Evolutionary conservation across 2,888 invertebrate species (phyloP).

Genomic region (Theretra japonica): DNA sequence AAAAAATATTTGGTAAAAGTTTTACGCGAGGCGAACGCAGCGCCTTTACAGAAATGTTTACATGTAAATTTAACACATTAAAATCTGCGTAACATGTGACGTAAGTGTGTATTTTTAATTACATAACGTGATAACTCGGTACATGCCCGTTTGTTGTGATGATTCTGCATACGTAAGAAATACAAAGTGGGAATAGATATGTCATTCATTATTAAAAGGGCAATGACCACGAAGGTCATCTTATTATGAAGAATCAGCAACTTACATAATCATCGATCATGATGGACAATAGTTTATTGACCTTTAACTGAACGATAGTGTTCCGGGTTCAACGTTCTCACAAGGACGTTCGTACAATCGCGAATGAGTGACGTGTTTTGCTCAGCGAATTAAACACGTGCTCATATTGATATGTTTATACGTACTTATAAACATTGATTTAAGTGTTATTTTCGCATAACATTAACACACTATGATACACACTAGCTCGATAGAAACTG

Average conservation of each 20-base stretch:
- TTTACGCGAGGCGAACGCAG: background rate
- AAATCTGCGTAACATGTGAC: constrained; percentile 15
- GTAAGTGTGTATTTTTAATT: constrained; percentile 25
- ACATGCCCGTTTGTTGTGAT: constrained; percentile 26
- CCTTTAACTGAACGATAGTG: constrained; percentile 60
- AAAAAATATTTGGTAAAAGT: background rate
- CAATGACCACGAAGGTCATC: constrained; percentile 72
- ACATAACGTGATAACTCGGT: constrained; percentile 41
- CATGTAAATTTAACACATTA: constrained; percentile 12
- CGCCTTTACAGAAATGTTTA: background rate
- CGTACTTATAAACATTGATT: constrained; percentile 37
- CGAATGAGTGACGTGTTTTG: constrained; percentile 48
- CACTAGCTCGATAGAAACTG: background rate
- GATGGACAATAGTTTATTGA: constrained; percentile 67
- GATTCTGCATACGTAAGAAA: constrained; percentile 3
- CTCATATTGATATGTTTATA: constrained; percentile 38
- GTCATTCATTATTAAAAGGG: constrained; percentile 50
- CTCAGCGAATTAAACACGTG: constrained; percentile 53
- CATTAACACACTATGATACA: constrained; percentile 36
- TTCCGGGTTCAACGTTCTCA: constrained; percentile 76
- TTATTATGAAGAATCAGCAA: constrained; percentile 62
- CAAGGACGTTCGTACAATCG: constrained; percentile 72
- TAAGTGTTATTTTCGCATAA: constrained; percentile 37
- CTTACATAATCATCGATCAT: constrained; percentile 65
- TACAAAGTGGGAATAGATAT: constrained; percentile 32